These are phyloP conservation scores for Paramuricea clavata DNA, from an alignment of 92 coral and sea anemone genomes.

Conservation along the genomic window DNA sequence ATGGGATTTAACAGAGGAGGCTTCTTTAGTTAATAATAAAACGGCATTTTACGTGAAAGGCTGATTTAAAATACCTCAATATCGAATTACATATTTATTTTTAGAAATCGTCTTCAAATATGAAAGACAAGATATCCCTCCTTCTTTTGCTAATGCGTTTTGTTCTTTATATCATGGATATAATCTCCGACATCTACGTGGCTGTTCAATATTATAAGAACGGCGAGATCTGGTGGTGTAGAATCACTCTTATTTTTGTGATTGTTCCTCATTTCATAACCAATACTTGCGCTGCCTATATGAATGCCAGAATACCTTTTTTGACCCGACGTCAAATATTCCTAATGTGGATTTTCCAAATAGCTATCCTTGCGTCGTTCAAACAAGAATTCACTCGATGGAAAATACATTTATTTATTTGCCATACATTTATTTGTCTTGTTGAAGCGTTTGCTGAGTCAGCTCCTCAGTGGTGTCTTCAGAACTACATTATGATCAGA, in stretches of 20 bases:
- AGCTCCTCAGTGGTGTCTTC: constrained; percentile 93
- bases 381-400: constrained; percentile 16
- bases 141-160: neutral
- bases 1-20: too few species aligned
- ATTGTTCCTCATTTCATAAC: neutral
- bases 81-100: neutral
- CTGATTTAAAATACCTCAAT: too few species aligned
- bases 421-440: neutral
- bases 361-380: constrained; percentile 1
- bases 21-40: too few species aligned
- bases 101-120: constrained; percentile 3
- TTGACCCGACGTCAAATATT: neutral
- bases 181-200: constrained; percentile 25
- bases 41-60: too few species aligned
- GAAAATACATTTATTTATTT: neutral
- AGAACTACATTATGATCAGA: constrained; percentile 77
- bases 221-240: constrained; percentile 19
- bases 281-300: constrained; percentile 16
- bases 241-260: constrained; percentile 9
- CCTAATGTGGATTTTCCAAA: constrained; percentile 21
- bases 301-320: neutral
- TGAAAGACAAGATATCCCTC: neutral
- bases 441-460: constrained; percentile 88
- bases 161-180: constrained; percentile 22
- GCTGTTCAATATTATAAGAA: constrained; percentile 14